Base-by-base conservation (phyloP, 2,888 invertebrate genomes). In the Ophonus ardosiacus region DNA sequence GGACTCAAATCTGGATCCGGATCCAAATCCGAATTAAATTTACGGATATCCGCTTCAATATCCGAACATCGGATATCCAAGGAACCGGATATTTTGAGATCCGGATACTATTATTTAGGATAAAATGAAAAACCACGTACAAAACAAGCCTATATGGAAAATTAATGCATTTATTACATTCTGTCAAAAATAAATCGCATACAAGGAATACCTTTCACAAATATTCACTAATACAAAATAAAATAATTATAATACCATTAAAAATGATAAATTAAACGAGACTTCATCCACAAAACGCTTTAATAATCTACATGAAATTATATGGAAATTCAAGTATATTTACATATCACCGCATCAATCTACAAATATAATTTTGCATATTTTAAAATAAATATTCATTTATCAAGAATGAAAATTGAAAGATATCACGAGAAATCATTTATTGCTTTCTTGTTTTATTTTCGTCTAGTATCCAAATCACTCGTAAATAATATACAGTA, bases 361-460 rank as follows among this genome's bases (percentile, higher is more conserved):
- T 63, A 63, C 63, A 63, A 63, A 63, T 63, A 21, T 63, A 63
- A 63, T 21, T 63, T 63, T 63, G 63, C 63, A 63, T 63, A 63
- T 13, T 21, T 63, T 24, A 63, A 7, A 63, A 13, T 63, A 21
- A 63, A 63, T 17, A 59, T 21, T 61, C 61, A 21, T 17, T 61
- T 61, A 61, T 10, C 21, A 61, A 61, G 61, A 59, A 59, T 59
- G n/a, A 21, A 61, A 61, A 61, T 61, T 61, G 61, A 61, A 61
- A 61, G 17, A 63, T 21, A 63, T 21, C 63, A 63, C 63, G 63
- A 21, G 21, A 63, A 63, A 24, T 10, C 63, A 63, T 63, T 63
- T 63, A 63, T 21, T 63, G 10, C 1, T 63, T 63, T 17, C 17
- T 24, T 63, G 15, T 8, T 61, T 61, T 15, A 18, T 61, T 61